Conservation (phyloP, 2,888 invertebrate genomes). For the Cheilosia scutellata region DNA sequence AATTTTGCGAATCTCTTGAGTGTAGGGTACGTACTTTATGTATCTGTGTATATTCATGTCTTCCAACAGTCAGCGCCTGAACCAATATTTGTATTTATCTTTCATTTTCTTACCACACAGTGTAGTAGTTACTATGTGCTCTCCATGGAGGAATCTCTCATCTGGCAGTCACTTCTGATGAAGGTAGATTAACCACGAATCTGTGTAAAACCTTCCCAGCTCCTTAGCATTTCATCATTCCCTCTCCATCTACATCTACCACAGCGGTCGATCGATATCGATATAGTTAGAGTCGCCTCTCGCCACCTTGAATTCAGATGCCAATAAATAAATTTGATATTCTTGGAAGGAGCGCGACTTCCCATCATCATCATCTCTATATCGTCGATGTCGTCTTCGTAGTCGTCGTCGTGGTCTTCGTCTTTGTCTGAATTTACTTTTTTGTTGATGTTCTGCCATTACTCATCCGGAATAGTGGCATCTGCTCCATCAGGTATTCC, state of each 20-base stretch:
- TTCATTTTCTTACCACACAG: conserved; percentile 25
- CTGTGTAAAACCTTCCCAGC: conserved; percentile 31
- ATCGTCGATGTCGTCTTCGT: background rate
- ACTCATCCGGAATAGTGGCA: conserved; percentile 64
- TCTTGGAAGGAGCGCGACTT: conserved; percentile 50
- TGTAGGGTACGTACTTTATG: background rate
- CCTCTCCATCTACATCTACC: conserved; percentile 5
- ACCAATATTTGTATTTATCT: conserved; percentile 52
- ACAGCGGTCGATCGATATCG: background rate
- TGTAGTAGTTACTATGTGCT: background rate
- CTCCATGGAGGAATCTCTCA: conserved; percentile 29
- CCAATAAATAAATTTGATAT: conserved; percentile 74
- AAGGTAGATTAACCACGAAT: conserved; percentile 63
- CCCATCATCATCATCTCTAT: conserved; percentile 18
- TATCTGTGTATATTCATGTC: background rate
- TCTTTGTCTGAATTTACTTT: conserved; percentile 17
- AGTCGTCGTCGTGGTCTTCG: conserved; percentile 15
- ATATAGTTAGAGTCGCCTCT: conserved; percentile 8
- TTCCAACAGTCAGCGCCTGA: conserved; percentile 5
- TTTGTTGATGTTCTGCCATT: conserved; percentile 40
- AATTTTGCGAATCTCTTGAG: conserved; percentile 10
- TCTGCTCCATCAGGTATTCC: conserved; percentile 69
- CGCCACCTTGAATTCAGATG: conserved; percentile 55
- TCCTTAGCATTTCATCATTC: conserved; percentile 18
- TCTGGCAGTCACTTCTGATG: conserved; percentile 34